phyloP scores from a whole-genome alignment of 2,797 vertebrate species.

The Aulostomus chinensis region DNA sequence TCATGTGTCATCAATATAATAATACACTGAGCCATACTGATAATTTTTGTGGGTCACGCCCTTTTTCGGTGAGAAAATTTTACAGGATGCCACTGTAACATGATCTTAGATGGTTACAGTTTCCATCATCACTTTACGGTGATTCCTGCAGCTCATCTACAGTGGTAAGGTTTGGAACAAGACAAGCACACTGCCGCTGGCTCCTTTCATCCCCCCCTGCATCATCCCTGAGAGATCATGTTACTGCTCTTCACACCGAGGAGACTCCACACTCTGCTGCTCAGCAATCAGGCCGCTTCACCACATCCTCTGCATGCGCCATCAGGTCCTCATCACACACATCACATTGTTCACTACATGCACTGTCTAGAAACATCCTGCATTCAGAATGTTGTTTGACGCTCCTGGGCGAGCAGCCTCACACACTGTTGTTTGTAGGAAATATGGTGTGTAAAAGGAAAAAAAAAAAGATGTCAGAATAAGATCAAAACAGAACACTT shows the following conservation, averaged over 20 bases:
- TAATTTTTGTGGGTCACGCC: constrained; percentile 39
- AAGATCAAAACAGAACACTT: constrained; percentile 15
- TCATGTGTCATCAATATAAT: constrained; percentile 37
- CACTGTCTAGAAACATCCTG: constrained; percentile 9
- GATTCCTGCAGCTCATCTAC: neutral
- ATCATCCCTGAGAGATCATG: constrained; percentile 35
- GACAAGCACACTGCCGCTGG: constrained; percentile 6
- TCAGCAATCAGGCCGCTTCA: constrained; percentile 40
- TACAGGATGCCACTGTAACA: neutral
- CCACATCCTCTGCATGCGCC: constrained; percentile 63
- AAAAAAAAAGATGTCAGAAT: constrained; percentile 9
- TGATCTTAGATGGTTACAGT: neutral
- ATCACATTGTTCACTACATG: constrained; percentile 23
- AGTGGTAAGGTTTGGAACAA: constrained; percentile 1
- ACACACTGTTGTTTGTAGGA: neutral
- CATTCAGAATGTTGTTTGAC: neutral
- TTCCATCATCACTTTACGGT: neutral
- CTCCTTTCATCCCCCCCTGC: constrained; percentile 30
- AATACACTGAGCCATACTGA: constrained; percentile 24
- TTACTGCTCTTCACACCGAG: constrained; percentile 39
- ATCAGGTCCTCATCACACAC: constrained; percentile 7
- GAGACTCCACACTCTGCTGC: constrained; percentile 25
- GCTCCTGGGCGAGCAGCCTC: neutral
- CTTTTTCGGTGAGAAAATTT: constrained; percentile 12
- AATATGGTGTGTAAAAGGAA: constrained; percentile 1